Evolutionary conservation across 1,140 invertebrate genomes (phyloP).

Genomic region (Drosophila sproati): DNA sequence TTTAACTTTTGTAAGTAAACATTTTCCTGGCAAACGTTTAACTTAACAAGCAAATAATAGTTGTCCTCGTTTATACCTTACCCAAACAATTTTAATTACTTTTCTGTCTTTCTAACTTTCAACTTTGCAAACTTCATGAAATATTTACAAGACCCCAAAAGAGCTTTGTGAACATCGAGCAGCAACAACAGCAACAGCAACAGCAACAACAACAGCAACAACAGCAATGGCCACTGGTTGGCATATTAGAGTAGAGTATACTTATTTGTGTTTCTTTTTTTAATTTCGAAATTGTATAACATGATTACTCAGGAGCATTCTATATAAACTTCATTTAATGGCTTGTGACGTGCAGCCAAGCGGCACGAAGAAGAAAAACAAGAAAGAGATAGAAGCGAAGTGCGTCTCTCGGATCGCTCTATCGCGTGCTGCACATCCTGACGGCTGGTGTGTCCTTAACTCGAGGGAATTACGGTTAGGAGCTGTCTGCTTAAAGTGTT

Average conservation of each 20-base stretch:
- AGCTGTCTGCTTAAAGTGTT: slow-evolving; percentile 23
- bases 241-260: slow-evolving; percentile 14
- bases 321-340: slow-evolving; percentile 56
- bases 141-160: neutral
- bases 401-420: slow-evolving; percentile 12
- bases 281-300: slow-evolving; percentile 75
- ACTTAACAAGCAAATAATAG: neutral
- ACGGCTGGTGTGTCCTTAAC: slow-evolving; percentile 17
- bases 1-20: too few relatives aligned
- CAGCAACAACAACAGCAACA: neutral
- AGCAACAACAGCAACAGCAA: neutral
- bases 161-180: neutral
- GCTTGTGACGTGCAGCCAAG: slow-evolving; percentile 41
- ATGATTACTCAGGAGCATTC: slow-evolving; percentile 49
- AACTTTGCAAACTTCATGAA: neutral
- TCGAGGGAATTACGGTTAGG: slow-evolving; percentile 26
- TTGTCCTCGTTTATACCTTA: neutral
- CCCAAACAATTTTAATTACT: slow-evolving; percentile 1
- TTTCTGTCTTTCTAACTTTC: neutral
- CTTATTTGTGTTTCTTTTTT: slow-evolving; percentile 55
- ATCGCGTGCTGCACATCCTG: slow-evolving; percentile 26
- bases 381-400: neutral
- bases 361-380: too few relatives aligned
- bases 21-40: neutral
- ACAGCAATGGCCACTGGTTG: neutral